Evolutionary conservation across 2,113 vertebrate species (phyloP), one percentile per base, ranked within the genome.

Genomic region (Eidolon helvum): DNA sequence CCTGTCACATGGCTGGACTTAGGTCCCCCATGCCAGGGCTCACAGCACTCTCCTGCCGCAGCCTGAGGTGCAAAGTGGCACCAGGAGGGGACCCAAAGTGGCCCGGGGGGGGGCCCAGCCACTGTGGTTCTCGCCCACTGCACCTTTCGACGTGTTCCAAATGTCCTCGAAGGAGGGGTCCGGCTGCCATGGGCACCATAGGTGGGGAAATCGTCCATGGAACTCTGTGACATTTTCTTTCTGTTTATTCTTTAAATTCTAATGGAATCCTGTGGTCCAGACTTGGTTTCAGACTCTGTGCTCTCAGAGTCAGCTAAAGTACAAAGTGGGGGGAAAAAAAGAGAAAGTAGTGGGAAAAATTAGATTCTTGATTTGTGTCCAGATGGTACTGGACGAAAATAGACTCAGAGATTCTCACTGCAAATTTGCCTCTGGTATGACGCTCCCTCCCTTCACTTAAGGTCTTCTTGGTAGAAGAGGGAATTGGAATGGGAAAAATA

Each of bases 361-460:
- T 98, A 99, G 98, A 99, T 99, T 99, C 98, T 99, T 99, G 99
- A 98, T 97, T 98, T 98, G 98, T 98, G 98, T 98, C 99, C 99
- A 99, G 98, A 98, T 98, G 97, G 98, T 98, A 98, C 97, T 98
- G 96, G 98, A 98, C 97, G 75, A 98, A 99, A 99, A 99, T 99
- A 99, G 98, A 98, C 96, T 96, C 98, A 96, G 97, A 98, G 98
- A 98, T 98, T 99, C 98, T 98, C 98, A 98, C 92, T 98, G 98
- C 98, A 98, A 98, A 98, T 97, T 99, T 97, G 98, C 98, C 97
- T 98, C 98, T 98, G 98, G 98, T 98, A 99, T 98, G 98, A 99
- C 98, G 97, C 95, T 98, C 98, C 98, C 97, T 97, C 97, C 97
- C 96, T 98, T 98, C 97, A 74, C 92, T 92, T 97, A 92, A 97